Evolutionary conservation across 1,140 invertebrate species (phyloP).

Genomic region (Onthophagus taurus): DNA sequence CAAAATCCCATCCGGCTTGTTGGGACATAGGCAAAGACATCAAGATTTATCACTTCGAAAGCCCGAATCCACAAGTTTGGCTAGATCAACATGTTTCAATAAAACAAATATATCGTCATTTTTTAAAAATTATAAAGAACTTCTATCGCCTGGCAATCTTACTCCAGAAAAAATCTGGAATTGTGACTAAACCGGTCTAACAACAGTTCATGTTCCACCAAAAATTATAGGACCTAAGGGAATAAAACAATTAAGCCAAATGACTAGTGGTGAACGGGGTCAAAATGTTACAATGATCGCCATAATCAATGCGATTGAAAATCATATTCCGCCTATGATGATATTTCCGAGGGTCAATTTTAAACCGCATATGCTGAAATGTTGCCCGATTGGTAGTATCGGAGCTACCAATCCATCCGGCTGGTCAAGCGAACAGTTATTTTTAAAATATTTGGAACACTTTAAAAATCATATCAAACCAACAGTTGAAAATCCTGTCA

Average conservation of each 20-base stretch:
- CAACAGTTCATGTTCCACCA: conserved; percentile 17
- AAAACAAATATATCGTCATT: conserved; percentile 6
- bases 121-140: conserved; percentile 7
- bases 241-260: conserved; percentile 19
- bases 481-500: conserved; percentile 12
- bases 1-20: too few relatives aligned
- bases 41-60: conserved; percentile 3
- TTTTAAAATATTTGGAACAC: conserved; percentile 31
- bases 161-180: conserved; percentile 19
- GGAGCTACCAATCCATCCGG: conserved; percentile 28
- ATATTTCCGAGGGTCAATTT: conserved; percentile 29
- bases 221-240: conserved; percentile 18
- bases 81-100: conserved; percentile 4
- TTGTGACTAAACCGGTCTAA: conserved; percentile 22
- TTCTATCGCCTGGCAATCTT: conserved; percentile 1
- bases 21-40: too few relatives aligned
- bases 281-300: conserved; percentile 29
- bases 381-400: too few relatives aligned
- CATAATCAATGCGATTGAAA: conserved; percentile 30
- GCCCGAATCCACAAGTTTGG: conserved; percentile 8
- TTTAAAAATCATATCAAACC: conserved; percentile 28
- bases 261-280: conserved; percentile 18
- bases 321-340: conserved; percentile 31
- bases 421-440: conserved; percentile 37
- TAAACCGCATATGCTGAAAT: too few relatives aligned